phyloP scores from a whole-genome alignment of 2,888 invertebrate species.

The Bembecia ichneumoniformis region DNA sequence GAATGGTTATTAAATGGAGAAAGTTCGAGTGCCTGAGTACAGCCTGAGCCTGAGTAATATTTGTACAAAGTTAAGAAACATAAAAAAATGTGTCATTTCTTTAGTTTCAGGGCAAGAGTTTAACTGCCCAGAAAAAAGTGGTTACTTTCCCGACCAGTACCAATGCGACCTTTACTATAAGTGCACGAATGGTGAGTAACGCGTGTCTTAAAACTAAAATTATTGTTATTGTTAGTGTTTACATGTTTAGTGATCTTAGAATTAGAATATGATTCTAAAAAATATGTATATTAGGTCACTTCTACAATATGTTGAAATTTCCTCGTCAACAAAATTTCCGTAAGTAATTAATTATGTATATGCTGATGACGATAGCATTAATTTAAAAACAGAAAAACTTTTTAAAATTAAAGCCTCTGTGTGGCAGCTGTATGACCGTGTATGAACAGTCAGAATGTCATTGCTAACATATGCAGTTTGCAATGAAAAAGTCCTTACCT shows the following conservation, averaged over 20 bases:
- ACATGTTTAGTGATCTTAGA: not conserved
- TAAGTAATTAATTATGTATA: too few relatives aligned
- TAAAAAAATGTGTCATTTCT: conserved; percentile 6
- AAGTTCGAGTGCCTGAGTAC: too few relatives aligned
- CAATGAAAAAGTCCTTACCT: too few relatives aligned
- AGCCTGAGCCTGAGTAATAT: too few relatives aligned
- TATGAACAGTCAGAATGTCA: conserved; percentile 3
- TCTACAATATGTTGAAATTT: too few relatives aligned
- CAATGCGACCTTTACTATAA: conserved; percentile 87
- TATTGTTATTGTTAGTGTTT: conserved; percentile 1
- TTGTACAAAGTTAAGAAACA: too few relatives aligned
- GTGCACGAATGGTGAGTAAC: conserved; percentile 74
- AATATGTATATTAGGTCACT: too few relatives aligned
- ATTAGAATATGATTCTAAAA: not conserved
- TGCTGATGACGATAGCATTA: too few relatives aligned
- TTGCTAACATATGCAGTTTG: too few relatives aligned
- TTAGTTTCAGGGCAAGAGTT: conserved; percentile 70
- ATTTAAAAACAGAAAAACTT: too few relatives aligned
- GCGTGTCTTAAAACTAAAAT: conserved; percentile 12
- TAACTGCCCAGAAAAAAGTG: conserved; percentile 79
- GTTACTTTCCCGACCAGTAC: conserved; percentile 81
- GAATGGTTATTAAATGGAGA: too few relatives aligned
- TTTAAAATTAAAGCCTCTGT: not conserved
- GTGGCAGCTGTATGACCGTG: not conserved
- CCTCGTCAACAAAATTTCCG: too few relatives aligned